Evolutionary conservation across 2,113 vertebrate species (phyloP).

Genomic region (Porphyrio hochstetteri): DNA sequence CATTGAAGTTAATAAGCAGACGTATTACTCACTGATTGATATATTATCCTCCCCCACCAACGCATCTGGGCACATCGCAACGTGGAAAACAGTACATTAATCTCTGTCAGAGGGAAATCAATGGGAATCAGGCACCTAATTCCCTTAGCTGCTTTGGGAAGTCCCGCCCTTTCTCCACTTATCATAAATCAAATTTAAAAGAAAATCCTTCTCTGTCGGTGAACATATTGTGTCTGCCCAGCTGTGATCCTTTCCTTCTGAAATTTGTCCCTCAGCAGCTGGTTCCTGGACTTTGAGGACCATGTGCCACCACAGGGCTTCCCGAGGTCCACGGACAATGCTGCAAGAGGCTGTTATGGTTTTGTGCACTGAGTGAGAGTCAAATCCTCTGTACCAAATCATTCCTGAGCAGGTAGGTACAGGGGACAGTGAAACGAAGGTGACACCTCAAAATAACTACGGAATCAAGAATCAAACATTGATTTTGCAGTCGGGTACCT

Average conservation of each 20-base stretch:
- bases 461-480: neutral
- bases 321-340: fast-evolving
- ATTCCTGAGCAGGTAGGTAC: neutral
- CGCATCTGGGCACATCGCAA: conserved; percentile 38
- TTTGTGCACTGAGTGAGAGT: neutral
- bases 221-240: neutral
- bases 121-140: conserved; percentile 64
- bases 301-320: fast-evolving
- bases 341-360: neutral
- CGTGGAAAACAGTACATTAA: conserved; percentile 60
- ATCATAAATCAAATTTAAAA: conserved; percentile 60
- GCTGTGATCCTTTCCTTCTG: neutral
- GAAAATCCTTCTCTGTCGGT: neutral
- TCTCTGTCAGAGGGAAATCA: conserved; percentile 70
- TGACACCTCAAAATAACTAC: neutral
- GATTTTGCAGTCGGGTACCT: neutral
- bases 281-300: neutral
- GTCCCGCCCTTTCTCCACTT: conserved; percentile 38
- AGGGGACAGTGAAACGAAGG: neutral
- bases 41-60: conserved; percentile 59
- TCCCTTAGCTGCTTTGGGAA: conserved; percentile 63
- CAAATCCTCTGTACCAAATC: neutral
- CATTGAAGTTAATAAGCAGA: conserved; percentile 18
- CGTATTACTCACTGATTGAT: conserved; percentile 60
- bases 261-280: neutral